A percentile compares a stretch with the other conserved stretches of the same genome.
Conservation (phyloP, 2,113 vertebrate genomes). For the rabbit (Oryctolagus cuniculus) region DNA sequence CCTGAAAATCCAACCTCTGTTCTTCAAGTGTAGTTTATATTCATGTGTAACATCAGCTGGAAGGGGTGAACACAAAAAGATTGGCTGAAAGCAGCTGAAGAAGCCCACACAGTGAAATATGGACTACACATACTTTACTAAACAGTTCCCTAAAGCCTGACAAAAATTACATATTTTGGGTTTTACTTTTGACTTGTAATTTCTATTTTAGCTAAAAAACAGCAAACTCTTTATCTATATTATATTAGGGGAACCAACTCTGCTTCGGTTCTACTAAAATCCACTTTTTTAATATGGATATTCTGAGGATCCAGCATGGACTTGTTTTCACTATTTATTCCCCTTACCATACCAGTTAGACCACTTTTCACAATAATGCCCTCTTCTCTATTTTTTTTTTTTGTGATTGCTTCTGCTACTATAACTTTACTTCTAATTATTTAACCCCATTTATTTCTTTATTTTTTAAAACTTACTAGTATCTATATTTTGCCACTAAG, state of each 20-base stretch:
- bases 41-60: not conserved
- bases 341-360: not conserved
- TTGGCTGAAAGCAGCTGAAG: not conserved
- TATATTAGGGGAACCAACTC: not conserved
- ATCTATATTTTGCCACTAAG: not conserved
- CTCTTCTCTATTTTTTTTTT: not conserved
- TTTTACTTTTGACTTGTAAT: conserved; percentile 19
- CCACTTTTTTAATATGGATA: not conserved
- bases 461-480: not conserved
- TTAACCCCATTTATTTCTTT: conserved; percentile 3
- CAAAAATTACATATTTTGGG: not conserved
- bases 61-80: not conserved
- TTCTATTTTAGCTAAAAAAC: conserved; percentile 1
- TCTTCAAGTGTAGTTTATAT: not conserved
- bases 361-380: not conserved
- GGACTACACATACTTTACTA: not conserved
- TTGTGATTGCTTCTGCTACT: not conserved
- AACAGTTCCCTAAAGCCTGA: conserved; percentile 13
- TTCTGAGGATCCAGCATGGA: not conserved
- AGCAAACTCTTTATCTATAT: not conserved
- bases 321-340: not conserved
- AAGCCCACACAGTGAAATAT: conserved; percentile 9
- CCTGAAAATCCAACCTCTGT: not conserved
- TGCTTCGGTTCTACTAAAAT: not conserved
- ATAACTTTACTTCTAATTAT: not conserved